Conservation (phyloP, 2,113 vertebrate species). For the Brachyhypopomus occidentalis region DNA sequence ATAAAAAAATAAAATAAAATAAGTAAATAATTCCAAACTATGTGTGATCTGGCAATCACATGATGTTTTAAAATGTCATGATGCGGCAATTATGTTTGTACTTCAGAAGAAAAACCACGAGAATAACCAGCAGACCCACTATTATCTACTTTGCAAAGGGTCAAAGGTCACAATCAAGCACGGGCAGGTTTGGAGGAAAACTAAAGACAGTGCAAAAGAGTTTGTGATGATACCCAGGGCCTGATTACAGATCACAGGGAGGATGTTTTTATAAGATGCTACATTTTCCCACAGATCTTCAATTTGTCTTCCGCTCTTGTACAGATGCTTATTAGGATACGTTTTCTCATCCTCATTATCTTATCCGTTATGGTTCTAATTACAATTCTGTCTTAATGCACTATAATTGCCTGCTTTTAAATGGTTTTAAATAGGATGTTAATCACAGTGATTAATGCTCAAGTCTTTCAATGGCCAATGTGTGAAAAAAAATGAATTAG, state of each 20-base stretch:
- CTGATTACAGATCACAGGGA: neutral
- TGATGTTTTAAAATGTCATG: neutral
- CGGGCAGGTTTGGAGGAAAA: neutral
- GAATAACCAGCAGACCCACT: neutral
- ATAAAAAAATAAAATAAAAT: neutral
- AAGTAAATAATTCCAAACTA: neutral
- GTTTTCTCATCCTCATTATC: neutral
- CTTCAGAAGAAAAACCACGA: neutral
- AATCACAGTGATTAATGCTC: constrained; percentile 21
- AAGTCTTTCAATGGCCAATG: constrained; percentile 7
- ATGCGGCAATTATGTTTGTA: constrained; percentile 1
- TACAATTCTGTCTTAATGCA: constrained; percentile 16
- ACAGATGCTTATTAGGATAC: constrained; percentile 1
- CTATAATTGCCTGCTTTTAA: constrained; percentile 21
- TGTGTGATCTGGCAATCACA: neutral
- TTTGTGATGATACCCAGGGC: neutral
- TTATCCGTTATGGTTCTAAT: constrained; percentile 13
- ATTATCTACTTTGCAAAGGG: neutral
- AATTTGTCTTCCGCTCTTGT: neutral
- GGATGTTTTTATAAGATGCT: neutral
- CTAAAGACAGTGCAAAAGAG: neutral
- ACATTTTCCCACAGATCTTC: neutral
- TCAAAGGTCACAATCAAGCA: constrained; percentile 5
- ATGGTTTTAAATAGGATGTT: constrained; percentile 17
- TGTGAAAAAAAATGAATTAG: constrained; percentile 1